These are phyloP conservation scores for Phengaris alcon DNA, from an alignment of 2,888 invertebrate species.

Conservation along the genomic window DNA sequence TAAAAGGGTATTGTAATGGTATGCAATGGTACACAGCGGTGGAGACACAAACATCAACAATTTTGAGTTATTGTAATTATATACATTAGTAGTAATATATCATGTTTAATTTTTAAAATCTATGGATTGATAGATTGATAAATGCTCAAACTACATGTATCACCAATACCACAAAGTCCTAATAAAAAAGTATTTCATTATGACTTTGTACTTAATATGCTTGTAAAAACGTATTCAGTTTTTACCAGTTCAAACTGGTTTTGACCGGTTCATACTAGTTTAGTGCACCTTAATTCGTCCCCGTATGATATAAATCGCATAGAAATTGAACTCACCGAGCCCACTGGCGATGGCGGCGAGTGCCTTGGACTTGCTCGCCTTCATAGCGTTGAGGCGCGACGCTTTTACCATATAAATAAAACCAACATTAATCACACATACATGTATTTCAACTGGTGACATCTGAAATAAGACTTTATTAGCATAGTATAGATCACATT, in stretches of 20 bases:
- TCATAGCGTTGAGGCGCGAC: constrained; percentile 84
- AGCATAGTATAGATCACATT: constrained; percentile 54
- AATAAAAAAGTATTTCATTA: too few relatives aligned
- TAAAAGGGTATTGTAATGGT: background rate
- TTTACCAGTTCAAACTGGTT: background rate
- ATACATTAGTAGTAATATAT: too few relatives aligned
- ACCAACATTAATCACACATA: constrained; percentile 77
- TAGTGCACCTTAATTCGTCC: constrained; percentile 4
- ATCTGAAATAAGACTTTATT: constrained; percentile 78
- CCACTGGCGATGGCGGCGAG: constrained; percentile 93
- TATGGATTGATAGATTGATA: too few relatives aligned
- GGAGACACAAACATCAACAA: background rate
- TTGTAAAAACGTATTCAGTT: background rate
- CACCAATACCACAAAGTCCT: too few relatives aligned
- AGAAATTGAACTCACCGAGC: constrained; percentile 88
- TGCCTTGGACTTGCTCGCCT: constrained; percentile 88
- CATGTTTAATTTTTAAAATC: too few relatives aligned
- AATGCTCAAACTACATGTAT: too few relatives aligned
- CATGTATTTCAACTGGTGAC: constrained; percentile 65
- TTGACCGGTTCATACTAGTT: background rate
- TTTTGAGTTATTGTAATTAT: too few relatives aligned
- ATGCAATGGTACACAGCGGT: background rate
- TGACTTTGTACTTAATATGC: too few relatives aligned
- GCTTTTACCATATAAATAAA: constrained; percentile 83
- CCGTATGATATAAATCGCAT: constrained; percentile 40